These are phyloP conservation scores for Geopemphigus sp. DNA, from an alignment of 1,140 invertebrate genomes.

Conservation along the genomic window DNA sequence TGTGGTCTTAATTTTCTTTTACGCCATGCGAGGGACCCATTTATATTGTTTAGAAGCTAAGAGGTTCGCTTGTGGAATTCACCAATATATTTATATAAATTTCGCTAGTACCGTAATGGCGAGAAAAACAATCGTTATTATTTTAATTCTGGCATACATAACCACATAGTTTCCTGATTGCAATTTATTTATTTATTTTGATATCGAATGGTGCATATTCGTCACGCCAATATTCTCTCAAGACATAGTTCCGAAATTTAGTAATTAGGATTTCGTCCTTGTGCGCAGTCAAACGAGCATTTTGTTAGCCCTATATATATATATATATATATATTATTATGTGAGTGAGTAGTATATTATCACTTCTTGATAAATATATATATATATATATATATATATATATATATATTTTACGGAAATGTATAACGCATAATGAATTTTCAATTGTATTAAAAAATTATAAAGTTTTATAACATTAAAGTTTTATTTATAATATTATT, in stretches of 20 bases:
- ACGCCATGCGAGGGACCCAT: constrained; percentile 33
- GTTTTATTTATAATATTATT: too few species aligned
- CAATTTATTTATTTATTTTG: neutral
- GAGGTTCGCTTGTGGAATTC: constrained; percentile 1
- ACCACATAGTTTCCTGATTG: neutral
- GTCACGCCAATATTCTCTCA: neutral
- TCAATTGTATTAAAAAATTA: too few species aligned
- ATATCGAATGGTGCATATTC: neutral
- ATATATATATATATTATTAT: too few species aligned
- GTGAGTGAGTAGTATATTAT: too few species aligned
- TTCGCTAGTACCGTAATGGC: neutral
- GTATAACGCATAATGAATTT: too few species aligned
- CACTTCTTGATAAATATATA: too few species aligned
- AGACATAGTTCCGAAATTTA: neutral
- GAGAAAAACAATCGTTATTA: constrained; percentile 6
- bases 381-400: too few species aligned
- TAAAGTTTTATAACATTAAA: too few species aligned
- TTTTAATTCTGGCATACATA: neutral
- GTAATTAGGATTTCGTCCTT: neutral
- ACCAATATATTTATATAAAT: constrained; percentile 8
- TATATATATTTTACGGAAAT: too few species aligned
- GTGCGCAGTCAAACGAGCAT: too few species aligned
- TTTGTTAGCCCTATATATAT: too few species aligned
- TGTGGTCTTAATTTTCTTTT: constrained; percentile 49
- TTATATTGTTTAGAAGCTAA: constrained; percentile 48